phyloP scores from a whole-genome alignment of 53 echinoderm and acorn worm genomes.

The Henricia sp. region DNA sequence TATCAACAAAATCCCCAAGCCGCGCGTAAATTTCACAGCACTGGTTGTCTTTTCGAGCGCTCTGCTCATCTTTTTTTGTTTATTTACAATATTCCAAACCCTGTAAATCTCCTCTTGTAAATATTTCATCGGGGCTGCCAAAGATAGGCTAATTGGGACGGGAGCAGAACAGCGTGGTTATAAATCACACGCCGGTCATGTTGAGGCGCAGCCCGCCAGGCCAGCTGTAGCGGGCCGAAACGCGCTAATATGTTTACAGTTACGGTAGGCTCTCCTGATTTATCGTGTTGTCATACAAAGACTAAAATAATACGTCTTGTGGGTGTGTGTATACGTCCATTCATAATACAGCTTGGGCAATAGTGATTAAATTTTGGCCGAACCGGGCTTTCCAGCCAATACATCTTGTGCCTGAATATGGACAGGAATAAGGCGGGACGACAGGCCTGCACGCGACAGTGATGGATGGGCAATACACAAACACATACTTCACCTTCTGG shows the following conservation, averaged over 20 bases:
- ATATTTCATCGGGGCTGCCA: conserved; percentile 64
- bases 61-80: conserved; percentile 55
- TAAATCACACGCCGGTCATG: conserved; percentile 16
- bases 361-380: conserved; percentile 57
- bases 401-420: conserved; percentile 36
- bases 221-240: conserved; percentile 36
- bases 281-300: conserved; percentile 59
- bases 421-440: background rate
- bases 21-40: background rate
- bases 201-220: conserved; percentile 15
- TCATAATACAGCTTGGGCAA: conserved; percentile 52
- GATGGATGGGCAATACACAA: conserved; percentile 49
- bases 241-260: conserved; percentile 60
- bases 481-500: conserved; percentile 59
- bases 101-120: conserved; percentile 60
- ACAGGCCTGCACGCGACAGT: conserved; percentile 10
- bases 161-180: conserved; percentile 38
- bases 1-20: background rate
- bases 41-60: background rate
- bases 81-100: conserved; percentile 64
- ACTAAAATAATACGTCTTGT: conserved; percentile 52
- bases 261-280: conserved; percentile 16
- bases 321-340: conserved; percentile 33
- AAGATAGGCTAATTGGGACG: conserved; percentile 66
- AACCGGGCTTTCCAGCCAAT: background rate